phyloP scores from a whole-genome alignment of 2,113 vertebrate genomes.

The Barnardius zonarius region DNA sequence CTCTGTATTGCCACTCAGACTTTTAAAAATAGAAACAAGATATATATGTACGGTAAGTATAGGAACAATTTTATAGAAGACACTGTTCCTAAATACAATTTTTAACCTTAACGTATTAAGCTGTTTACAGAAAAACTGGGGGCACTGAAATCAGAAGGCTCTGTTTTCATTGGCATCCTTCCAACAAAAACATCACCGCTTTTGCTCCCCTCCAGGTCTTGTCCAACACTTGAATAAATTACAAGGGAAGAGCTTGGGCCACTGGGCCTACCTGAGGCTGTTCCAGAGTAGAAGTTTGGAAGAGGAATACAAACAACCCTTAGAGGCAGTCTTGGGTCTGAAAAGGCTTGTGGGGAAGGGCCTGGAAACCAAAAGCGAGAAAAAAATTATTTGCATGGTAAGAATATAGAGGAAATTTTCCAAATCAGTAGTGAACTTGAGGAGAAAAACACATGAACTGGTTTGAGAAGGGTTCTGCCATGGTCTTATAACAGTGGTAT shows the following conservation, averaged over 20 bases:
- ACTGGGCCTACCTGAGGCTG: background rate
- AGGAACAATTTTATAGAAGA: background rate
- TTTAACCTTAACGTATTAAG: background rate
- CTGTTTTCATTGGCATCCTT: background rate
- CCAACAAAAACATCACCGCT: background rate
- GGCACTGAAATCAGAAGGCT: background rate
- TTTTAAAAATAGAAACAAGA: background rate
- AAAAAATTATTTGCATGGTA: background rate
- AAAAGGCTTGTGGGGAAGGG: background rate
- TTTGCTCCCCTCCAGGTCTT: background rate
- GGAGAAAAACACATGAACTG: background rate
- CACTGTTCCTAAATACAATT: background rate
- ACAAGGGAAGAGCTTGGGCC: background rate
- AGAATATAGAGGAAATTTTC: background rate
- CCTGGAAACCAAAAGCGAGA: background rate
- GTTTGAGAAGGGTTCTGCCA: background rate
- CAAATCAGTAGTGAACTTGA: background rate
- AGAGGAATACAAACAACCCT: background rate
- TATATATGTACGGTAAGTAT: fast-evolving
- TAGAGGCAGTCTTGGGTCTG: background rate
- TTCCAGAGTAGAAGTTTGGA: background rate
- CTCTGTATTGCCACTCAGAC: background rate
- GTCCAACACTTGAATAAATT: background rate
- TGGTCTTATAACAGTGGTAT: background rate
- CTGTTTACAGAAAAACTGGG: background rate